Evolutionary conservation across 1,140 invertebrate genomes (phyloP), one percentile per base, ranked within the genome.

Genomic region (Lithobius niger): DNA sequence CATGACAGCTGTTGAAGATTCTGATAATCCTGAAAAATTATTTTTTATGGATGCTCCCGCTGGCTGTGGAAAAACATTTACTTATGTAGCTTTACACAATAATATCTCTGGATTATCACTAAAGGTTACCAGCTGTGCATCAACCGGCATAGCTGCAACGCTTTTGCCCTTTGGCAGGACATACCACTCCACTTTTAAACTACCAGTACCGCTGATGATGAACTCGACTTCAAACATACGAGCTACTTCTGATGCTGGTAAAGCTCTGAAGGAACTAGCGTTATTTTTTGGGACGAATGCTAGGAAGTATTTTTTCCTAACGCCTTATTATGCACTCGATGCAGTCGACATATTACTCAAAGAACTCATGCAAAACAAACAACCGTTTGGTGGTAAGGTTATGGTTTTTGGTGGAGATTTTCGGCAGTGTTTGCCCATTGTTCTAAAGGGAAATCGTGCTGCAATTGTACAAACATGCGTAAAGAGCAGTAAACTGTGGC

Each of bases 391-490:
- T 18, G 64, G 66, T 21, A 59, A 58, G 40, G 43, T 60, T 3
- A 50, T 66, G 0, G 18, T 69, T 18, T 42, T 69, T 6, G 61
- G 61, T 6, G 63, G 66, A 19, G 66, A 67, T 56, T 67, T 64
- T 55, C 48, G 60, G 10, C 66, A 67, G 57, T 58, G 52, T 1
- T 28, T 64, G 6, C 64, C 64, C n/a, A 58, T 68, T 27, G 27
- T 63, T 27, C 10, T 25, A 36, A 13, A 51, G 16, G 62, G 58
- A 51, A 56, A 57, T 24, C 40, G 57, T 43, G 55, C 61, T 6
- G 27, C 58, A 42, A 48, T 59, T 13, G 40, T 68, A 1, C 28
- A 62, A 55, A 48, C 58, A 21, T 61, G 59, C 45, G 26, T 67
- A 2, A 68, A 68, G 60, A 58, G 44, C 4, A 59, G 43, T 21